These are phyloP conservation scores for Callorhinus ursinus DNA, from an alignment of 2,113 vertebrate genomes.

Conservation along the genomic window DNA sequence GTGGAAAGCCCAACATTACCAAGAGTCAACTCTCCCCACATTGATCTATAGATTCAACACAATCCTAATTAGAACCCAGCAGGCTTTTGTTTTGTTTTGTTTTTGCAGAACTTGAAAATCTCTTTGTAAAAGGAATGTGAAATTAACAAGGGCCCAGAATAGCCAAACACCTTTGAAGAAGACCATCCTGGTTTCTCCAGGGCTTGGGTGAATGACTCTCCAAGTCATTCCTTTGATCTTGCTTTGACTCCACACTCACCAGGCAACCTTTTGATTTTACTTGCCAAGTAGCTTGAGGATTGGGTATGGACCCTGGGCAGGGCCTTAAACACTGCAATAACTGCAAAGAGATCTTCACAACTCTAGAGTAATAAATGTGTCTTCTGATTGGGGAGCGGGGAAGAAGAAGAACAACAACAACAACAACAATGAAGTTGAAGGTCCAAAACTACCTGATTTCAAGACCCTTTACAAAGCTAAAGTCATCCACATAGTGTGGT, in stretches of 20 bases:
- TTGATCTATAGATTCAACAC: neutral
- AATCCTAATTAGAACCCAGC: neutral
- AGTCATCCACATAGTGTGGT: neutral
- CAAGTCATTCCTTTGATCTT: neutral
- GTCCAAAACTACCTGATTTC: neutral
- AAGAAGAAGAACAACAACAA: neutral
- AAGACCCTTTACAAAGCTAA: neutral
- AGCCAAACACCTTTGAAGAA: neutral
- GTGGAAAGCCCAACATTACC: neutral
- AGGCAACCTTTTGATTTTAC: neutral
- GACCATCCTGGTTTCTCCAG: neutral
- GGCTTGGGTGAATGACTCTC: neutral
- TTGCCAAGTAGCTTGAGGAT: neutral
- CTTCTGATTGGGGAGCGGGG: neutral
- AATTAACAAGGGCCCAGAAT: neutral
- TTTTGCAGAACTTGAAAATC: neutral
- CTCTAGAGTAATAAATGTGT: neutral
- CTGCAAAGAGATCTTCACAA: neutral
- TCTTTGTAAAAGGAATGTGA: neutral
- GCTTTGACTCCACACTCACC: neutral
- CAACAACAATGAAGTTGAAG: neutral
- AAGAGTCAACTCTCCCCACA: neutral
- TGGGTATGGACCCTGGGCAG: neutral
- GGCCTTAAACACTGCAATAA: neutral
- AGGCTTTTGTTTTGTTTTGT: neutral